These are phyloP conservation scores for Macrosiphum euphorbiae DNA, from an alignment of 2,888 invertebrate species.

Conservation along the genomic window DNA sequence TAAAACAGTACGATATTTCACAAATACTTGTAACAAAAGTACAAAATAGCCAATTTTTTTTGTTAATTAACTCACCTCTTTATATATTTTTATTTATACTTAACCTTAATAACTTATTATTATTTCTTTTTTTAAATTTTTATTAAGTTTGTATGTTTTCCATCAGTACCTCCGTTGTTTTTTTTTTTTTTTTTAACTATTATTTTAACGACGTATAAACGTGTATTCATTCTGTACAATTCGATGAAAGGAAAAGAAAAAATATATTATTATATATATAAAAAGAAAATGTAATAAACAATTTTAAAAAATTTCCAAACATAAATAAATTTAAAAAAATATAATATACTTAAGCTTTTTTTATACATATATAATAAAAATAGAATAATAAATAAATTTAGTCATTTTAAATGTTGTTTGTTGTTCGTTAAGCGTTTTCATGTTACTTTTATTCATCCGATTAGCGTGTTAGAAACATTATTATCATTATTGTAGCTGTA, in stretches of 20 bases:
- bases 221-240: slow-evolving; percentile 49
- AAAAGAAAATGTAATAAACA: slow-evolving; percentile 31
- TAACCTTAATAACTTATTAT: slow-evolving; percentile 57
- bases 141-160: slow-evolving; percentile 44
- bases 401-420: slow-evolving; percentile 63
- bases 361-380: slow-evolving; percentile 59
- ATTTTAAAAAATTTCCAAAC: slow-evolving; percentile 52
- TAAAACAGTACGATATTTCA: slow-evolving; percentile 62
- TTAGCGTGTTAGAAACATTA: slow-evolving; percentile 53
- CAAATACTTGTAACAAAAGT: slow-evolving; percentile 65
- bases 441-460: slow-evolving; percentile 59
- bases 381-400: slow-evolving; percentile 64
- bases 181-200: slow-evolving; percentile 44
- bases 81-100: slow-evolving; percentile 60
- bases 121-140: slow-evolving; percentile 28
- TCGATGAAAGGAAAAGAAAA: slow-evolving; percentile 38
- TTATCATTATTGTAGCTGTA: slow-evolving; percentile 50
- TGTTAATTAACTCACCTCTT: slow-evolving; percentile 63
- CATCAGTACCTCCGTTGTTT: slow-evolving; percentile 38
- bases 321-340: slow-evolving; percentile 37
- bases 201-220: slow-evolving; percentile 50
- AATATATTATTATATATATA: slow-evolving; percentile 30
- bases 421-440: slow-evolving; percentile 63
- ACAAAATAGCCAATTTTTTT: slow-evolving; percentile 65
- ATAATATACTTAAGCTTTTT: slow-evolving; percentile 58